These are phyloP conservation scores for Tetrapedia diversipes DNA, from an alignment of 2,888 invertebrate genomes.

Conservation along the genomic window DNA sequence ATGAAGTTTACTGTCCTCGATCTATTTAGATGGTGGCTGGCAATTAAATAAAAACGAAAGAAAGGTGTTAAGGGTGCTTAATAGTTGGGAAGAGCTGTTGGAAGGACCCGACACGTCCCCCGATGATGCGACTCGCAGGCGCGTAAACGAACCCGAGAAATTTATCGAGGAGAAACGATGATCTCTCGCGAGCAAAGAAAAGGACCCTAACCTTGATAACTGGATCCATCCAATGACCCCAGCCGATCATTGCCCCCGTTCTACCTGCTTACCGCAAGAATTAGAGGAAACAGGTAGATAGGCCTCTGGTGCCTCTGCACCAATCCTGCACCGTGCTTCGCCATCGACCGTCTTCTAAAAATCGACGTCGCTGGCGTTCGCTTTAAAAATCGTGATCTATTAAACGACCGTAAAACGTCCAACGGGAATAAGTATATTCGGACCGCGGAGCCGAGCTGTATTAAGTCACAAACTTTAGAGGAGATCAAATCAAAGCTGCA, in stretches of 20 bases:
- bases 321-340: slow-evolving; percentile 18
- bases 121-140: slow-evolving; percentile 5
- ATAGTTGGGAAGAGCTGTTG: neutral
- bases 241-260: slow-evolving; percentile 75
- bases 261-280: slow-evolving; percentile 52
- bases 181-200: slow-evolving; percentile 65
- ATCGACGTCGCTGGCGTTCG: neutral
- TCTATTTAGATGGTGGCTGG: neutral
- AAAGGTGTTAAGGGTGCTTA: neutral
- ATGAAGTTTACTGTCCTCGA: neutral
- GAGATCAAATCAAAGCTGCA: too few relatives aligned
- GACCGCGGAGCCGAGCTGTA: too few relatives aligned
- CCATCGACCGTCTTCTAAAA: neutral
- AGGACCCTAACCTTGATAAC: slow-evolving; percentile 78
- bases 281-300: slow-evolving; percentile 58
- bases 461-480: too few relatives aligned
- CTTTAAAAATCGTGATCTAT: neutral
- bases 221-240: slow-evolving; percentile 79
- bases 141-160: slow-evolving; percentile 55
- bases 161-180: slow-evolving; percentile 65
- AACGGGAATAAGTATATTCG: too few relatives aligned
- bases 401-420: neutral
- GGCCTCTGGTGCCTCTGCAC: slow-evolving; percentile 37
- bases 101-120: neutral
- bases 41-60: slow-evolving; percentile 1